These are phyloP conservation scores for Microcebus tavaratra DNA, from an alignment of 2,113 vertebrate species.

Conservation along the genomic window DNA sequence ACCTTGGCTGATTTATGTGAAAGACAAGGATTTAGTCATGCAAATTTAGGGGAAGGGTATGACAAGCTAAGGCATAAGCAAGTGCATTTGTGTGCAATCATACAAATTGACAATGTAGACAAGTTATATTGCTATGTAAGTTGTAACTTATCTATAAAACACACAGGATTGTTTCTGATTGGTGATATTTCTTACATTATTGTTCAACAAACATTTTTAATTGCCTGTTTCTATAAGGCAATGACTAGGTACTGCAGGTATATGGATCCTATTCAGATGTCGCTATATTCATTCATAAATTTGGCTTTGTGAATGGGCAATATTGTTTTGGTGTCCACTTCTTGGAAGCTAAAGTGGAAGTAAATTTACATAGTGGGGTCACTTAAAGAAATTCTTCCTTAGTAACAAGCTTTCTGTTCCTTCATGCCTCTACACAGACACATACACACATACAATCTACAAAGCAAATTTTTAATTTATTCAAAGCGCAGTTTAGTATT, in stretches of 20 bases:
- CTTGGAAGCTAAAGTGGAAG: neutral
- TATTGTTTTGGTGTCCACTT: neutral
- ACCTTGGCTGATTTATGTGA: neutral
- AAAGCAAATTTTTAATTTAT: neutral
- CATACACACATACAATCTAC: neutral
- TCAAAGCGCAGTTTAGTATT: neutral
- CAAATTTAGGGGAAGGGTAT: neutral
- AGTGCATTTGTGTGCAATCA: neutral
- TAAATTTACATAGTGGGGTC: neutral
- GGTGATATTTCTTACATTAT: neutral
- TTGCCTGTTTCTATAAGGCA: neutral
- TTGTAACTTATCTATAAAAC: neutral
- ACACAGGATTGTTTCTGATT: neutral
- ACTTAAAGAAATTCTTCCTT: neutral
- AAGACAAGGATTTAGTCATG: neutral
- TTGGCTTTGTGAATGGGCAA: neutral
- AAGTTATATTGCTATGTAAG: too few relatives aligned
- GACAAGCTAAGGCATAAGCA: neutral
- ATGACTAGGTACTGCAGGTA: neutral
- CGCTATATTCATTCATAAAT: neutral
- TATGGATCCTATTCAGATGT: neutral
- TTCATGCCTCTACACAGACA: neutral
- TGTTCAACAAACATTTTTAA: neutral
- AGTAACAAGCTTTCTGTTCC: neutral
- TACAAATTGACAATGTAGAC: neutral